These are phyloP conservation scores for Anguilla japonica DNA, from an alignment of 2,113 vertebrate species.

Conservation along the genomic window DNA sequence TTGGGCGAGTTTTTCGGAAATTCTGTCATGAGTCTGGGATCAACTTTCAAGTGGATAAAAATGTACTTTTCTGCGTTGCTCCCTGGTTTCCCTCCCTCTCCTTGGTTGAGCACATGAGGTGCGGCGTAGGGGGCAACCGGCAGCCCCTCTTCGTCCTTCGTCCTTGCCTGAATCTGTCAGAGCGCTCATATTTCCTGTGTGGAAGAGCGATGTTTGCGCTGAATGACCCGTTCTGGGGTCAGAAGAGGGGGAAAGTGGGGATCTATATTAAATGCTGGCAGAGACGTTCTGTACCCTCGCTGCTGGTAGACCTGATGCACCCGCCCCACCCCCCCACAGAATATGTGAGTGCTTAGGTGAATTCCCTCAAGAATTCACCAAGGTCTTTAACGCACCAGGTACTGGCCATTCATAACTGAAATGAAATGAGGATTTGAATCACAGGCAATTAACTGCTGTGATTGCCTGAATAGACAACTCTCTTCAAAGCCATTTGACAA, in stretches of 20 bases:
- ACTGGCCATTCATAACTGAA: not conserved
- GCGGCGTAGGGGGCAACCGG: not conserved
- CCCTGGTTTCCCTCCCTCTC: not conserved
- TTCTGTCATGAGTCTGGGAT: not conserved
- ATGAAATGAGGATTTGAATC: not conserved
- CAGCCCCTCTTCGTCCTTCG: not conserved
- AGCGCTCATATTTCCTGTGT: not conserved
- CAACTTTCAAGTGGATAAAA: not conserved
- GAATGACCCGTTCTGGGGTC: not conserved
- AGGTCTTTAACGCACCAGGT: not conserved
- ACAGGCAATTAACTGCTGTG: not conserved
- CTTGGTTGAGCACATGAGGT: not conserved
- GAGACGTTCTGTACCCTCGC: not conserved
- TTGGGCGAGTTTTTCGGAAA: not conserved
- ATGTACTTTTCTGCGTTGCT: not conserved
- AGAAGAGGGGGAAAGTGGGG: not conserved
- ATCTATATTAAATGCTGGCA: slow-evolving; percentile 6
- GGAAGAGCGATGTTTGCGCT: not conserved
- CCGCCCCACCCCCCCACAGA: not conserved
- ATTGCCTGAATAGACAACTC: not conserved
- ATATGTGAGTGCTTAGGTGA: not conserved
- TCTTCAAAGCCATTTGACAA: not conserved
- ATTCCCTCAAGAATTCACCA: not conserved
- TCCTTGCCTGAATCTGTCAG: slow-evolving; percentile 1
- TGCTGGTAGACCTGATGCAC: not conserved